Percentiles rank a stretch among this genome's conserved stretches.
phyloP scores from a whole-genome alignment of 2,888 invertebrate species.

The Dynastes maya region DNA sequence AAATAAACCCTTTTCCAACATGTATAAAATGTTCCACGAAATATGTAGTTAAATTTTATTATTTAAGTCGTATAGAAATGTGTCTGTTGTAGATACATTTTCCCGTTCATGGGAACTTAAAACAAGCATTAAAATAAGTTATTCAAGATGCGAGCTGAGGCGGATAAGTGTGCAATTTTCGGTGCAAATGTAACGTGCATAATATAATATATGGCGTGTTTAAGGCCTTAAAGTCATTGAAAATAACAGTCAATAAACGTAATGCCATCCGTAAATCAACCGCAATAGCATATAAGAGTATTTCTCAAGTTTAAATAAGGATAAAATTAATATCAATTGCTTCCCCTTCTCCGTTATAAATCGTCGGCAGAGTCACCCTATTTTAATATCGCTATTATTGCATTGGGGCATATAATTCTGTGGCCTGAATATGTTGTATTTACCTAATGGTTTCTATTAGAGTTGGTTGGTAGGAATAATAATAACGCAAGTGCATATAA shows the following conservation, averaged over 20 bases:
- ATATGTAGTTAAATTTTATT: no score
- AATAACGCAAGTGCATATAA: no score
- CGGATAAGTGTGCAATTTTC: conserved; percentile 8
- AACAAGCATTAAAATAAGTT: conserved; percentile 1
- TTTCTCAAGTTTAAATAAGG: conserved; percentile 37
- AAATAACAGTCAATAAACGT: conserved; percentile 40
- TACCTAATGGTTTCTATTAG: background rate
- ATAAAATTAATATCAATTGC: conserved; percentile 44
- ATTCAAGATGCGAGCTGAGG: background rate
- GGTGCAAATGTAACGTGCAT: conserved; percentile 31
- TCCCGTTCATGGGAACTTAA: background rate
- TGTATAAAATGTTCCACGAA: no score
- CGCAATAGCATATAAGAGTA: conserved; percentile 7
- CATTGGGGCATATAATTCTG: background rate
- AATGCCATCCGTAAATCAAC: conserved; percentile 31
- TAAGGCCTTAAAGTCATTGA: conserved; percentile 25
- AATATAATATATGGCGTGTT: conserved; percentile 15
- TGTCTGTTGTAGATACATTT: no score
- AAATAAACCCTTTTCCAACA: no score
- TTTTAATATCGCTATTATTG: conserved; percentile 24
- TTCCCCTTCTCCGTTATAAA: conserved; percentile 31
- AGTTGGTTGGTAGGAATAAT: background rate
- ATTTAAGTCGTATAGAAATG: no score
- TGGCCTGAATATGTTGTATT: conserved; percentile 19
- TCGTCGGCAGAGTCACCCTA: conserved; percentile 29